A percentile compares a stretch with the other conserved stretches of the same genome.
Evolutionary conservation across 2,113 vertebrate species (phyloP).

Genomic region (Syngnathus typhle): DNA sequence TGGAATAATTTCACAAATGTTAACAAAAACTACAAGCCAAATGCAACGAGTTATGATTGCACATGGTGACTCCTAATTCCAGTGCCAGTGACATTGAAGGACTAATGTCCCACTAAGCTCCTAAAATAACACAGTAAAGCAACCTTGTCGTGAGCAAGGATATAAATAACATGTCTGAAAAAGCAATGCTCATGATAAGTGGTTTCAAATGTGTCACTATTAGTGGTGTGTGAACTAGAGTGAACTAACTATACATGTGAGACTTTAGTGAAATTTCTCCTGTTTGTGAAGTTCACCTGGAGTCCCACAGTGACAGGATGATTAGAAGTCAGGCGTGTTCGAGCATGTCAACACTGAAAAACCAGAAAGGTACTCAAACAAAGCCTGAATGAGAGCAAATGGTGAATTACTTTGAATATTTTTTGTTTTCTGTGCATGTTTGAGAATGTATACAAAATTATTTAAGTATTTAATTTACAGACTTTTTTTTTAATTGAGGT

Average conservation of each 20-base stretch:
- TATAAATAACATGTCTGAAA: background rate
- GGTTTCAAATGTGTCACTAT: background rate
- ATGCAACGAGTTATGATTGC: background rate
- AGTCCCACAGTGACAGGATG: slow-evolving; percentile 22
- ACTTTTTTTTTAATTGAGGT: background rate
- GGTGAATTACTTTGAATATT: background rate
- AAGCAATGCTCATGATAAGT: background rate
- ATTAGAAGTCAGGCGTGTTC: slow-evolving; percentile 36
- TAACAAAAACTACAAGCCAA: background rate
- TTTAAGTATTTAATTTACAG: background rate
- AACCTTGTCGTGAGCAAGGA: background rate
- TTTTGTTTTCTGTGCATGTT: background rate
- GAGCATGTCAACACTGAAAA: slow-evolving; percentile 34
- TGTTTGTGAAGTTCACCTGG: slow-evolving; percentile 42
- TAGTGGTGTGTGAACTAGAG: background rate
- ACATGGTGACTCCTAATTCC: background rate
- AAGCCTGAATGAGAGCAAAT: slow-evolving; percentile 6
- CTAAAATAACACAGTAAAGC: background rate
- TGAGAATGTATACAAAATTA: background rate
- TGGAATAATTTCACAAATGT: accelerated
- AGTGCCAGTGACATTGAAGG: background rate
- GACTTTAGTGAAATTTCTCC: slow-evolving; percentile 40
- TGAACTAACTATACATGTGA: background rate
- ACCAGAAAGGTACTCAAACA: slow-evolving; percentile 31
- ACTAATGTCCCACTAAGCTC: background rate